Base-by-base conservation (phyloP, 2,113 vertebrate genomes). In the Myrmecophaga tridactyla region DNA sequence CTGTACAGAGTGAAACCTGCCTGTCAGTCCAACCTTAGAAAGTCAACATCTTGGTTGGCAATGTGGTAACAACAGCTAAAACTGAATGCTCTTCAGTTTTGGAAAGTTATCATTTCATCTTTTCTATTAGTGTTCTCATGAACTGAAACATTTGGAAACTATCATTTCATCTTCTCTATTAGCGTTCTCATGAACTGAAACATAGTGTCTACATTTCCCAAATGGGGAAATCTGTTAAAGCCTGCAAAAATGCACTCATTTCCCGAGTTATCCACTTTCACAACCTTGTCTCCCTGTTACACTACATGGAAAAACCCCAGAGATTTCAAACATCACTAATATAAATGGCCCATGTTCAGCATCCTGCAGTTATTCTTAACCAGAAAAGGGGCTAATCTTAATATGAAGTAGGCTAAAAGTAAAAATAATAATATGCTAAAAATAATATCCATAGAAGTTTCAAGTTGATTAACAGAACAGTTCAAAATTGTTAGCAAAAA, bases 11-110 rank as follows among this genome's bases (percentile, higher is more conserved):
- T 21, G 41, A 92, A 48, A 82, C 43, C 27, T 0, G 39, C 41
- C 63, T 75, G 63, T 82, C 81, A 78, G 72, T 48, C 36, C 65
- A 84, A 62, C 14, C 39, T 20, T 69, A 80, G 63, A 56, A 56
- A 78, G 41, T 36, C 67, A 56, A n/a, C 43, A 53, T 39, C 70
- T 11, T 27, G 70, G n/a, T 70, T 93, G 77, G 87, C 86, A 73
- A 41, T 27, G 93, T 85, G 83, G 29, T 78, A 91, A 94, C 69
- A 83, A 29, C 69, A 86, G 34, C 65, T 48, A 48, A 48, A 73
- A 91, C 72, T 89, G 72, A 94, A 95, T 78, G 86, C 48, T 96
- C 36, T 90, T 43, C 41, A 73, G 43, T 70, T 96, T 56, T 36
- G 58, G n/a, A 43, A 91, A 89, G 72, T 56, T 56, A 76, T n/a